phyloP scores from a whole-genome alignment of 2,888 invertebrate species.

The Embidobia sp. region DNA sequence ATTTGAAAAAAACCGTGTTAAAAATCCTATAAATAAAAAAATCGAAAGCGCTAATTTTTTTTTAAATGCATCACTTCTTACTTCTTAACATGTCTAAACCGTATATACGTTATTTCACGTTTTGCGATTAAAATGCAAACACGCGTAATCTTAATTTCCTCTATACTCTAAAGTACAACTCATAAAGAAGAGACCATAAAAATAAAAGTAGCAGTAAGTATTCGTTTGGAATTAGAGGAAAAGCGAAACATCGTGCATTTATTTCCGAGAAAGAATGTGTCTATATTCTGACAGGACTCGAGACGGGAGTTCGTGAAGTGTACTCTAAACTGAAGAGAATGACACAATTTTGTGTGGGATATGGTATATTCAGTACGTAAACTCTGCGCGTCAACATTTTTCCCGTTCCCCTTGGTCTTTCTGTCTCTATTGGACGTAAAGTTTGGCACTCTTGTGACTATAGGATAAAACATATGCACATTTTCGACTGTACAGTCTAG shows the following conservation, averaged over 20 bases:
- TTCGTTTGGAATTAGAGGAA: conserved; percentile 16
- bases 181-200: conserved; percentile 1
- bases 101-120: no score
- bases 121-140: no score
- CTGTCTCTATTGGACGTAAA: conserved; percentile 3
- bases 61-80: no score
- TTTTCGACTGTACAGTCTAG: conserved; percentile 46
- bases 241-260: conserved; percentile 26
- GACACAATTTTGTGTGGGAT: conserved; percentile 15
- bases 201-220: conserved; percentile 5
- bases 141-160: no score
- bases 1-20: no score
- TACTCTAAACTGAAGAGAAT: conserved; percentile 23
- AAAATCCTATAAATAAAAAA: no score
- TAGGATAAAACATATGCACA: conserved; percentile 48
- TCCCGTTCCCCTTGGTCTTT: not conserved
- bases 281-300: conserved; percentile 20
- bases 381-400: conserved; percentile 27
- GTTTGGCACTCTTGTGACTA: conserved; percentile 48
- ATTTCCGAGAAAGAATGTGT: conserved; percentile 14
- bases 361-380: conserved; percentile 11
- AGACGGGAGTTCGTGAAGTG: conserved; percentile 6
- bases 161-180: no score
- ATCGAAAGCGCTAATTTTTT: no score
- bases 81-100: no score